Evolutionary conservation across 1,140 invertebrate species (phyloP), one percentile per base, ranked within the genome.

Genomic region (Drosophila hydei): DNA sequence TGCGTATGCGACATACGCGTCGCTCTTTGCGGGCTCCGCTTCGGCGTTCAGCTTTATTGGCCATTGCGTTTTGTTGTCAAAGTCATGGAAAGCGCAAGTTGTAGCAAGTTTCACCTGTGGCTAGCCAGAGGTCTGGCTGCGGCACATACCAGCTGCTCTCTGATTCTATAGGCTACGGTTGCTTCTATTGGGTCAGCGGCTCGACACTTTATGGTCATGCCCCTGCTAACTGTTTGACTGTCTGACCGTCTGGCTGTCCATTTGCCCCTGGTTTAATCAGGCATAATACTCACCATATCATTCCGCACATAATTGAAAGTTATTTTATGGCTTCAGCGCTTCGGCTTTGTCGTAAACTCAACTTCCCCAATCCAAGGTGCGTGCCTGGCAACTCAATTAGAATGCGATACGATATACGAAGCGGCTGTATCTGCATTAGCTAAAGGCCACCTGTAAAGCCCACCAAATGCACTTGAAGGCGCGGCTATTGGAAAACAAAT

Each of bases 41-140:
- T 81, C 77, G 71, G 45, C 25, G 45, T 7, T 42, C 59, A 43
- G 75, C 48, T 87, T 87, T 87, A 87, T 70, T 74, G 65, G 58
- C 62, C 68, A 54, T 78, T 85, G 59, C 52, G 75, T 52, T 81
- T 87, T 72, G 81, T 73, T 50, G 51, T 72, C 75, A 75, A 61
- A 75, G 75, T 68, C 77, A 76, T 88, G 83, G 83, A 87, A 87
- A 87, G 83, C 83, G 83, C 83, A 87, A 87, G 83, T 87, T 77
- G 38, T 38, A 25, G 30, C 38, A 11, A 88, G 78, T 88, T 87
- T 87, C 81, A 85, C 81, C 72, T 36, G 40, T 7, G 16, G 6
- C 12, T n/a, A 27, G 25, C 48, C 48, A 30, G 4, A 2, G 8
- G 25, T 16, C 9, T 18, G 25, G 25, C 21, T 23, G 1, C 12